Evolutionary conservation across 2,797 vertebrate genomes (phyloP).

Genomic region (Echiichthys vipera): DNA sequence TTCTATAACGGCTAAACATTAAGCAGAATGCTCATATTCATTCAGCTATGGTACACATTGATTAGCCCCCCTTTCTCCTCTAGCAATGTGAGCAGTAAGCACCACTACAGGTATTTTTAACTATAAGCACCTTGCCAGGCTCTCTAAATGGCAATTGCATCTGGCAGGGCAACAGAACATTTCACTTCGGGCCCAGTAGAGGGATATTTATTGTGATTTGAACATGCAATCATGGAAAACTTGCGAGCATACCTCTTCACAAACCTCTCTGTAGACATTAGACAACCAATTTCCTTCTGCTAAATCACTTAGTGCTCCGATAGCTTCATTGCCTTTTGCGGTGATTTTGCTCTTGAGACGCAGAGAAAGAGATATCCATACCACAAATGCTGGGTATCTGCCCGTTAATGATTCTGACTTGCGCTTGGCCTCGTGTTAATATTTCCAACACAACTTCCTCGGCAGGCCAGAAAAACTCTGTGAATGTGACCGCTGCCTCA

Average conservation of each 20-base stretch:
- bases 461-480: constrained; percentile 25
- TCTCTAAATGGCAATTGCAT: constrained; percentile 65
- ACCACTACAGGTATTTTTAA: constrained; percentile 52
- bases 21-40: constrained; percentile 7
- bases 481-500: constrained; percentile 39
- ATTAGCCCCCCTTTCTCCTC: constrained; percentile 30
- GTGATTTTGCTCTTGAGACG: constrained; percentile 73
- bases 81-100: constrained; percentile 30
- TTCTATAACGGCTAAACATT: constrained; percentile 10
- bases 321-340: constrained; percentile 65
- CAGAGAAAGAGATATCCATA: constrained; percentile 66
- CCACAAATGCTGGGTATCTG: constrained; percentile 64
- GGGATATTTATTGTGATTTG: constrained; percentile 78
- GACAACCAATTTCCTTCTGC: constrained; percentile 81
- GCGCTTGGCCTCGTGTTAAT: constrained; percentile 61
- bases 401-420: constrained; percentile 67
- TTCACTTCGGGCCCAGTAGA: constrained; percentile 63
- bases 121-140: constrained; percentile 43
- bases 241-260: constrained; percentile 75
- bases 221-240: constrained; percentile 83
- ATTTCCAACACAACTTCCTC: constrained; percentile 72
- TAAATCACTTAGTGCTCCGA: constrained; percentile 75
- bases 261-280: constrained; percentile 77
- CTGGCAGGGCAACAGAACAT: constrained; percentile 57
- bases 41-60: constrained; percentile 27